Conservation (phyloP, 2,113 vertebrate genomes). For the Nothocercus nigrocapillus region DNA sequence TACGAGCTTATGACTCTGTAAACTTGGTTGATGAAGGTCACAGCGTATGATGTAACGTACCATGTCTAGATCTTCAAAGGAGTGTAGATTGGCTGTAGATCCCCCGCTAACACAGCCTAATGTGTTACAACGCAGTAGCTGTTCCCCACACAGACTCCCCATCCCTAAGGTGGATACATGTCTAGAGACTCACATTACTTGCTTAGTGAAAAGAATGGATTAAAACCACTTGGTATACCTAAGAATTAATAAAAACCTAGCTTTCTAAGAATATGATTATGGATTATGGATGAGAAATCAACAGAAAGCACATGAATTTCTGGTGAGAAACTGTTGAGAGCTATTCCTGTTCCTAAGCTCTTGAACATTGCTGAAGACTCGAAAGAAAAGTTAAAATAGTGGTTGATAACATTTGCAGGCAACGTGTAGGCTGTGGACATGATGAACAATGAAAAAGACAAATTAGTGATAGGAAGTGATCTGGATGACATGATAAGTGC, state of each 20-base stretch:
- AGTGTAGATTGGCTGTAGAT: background rate
- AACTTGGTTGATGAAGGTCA: background rate
- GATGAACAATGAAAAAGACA: background rate
- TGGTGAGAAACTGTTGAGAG: background rate
- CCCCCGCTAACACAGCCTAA: background rate
- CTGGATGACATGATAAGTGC: background rate
- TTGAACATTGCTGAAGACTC: background rate
- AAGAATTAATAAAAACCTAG: background rate
- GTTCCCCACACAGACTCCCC: fast-evolving
- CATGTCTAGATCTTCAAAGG: background rate
- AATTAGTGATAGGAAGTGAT: background rate
- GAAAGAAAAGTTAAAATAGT: constrained; percentile 3
- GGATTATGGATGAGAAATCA: background rate
- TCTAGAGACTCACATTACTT: background rate
- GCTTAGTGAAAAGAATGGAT: background rate
- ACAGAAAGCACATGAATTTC: background rate
- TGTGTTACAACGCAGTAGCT: fast-evolving
- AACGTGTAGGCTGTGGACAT: background rate
- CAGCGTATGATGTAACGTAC: background rate
- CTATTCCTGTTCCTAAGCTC: background rate
- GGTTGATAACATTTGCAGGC: background rate
- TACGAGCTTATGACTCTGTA: background rate
- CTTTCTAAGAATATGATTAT: background rate
- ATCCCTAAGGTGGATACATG: fast-evolving
- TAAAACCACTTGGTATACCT: background rate